Base-by-base conservation (phyloP, 2,113 vertebrate species). In the Anas platyrhynchos region DNA sequence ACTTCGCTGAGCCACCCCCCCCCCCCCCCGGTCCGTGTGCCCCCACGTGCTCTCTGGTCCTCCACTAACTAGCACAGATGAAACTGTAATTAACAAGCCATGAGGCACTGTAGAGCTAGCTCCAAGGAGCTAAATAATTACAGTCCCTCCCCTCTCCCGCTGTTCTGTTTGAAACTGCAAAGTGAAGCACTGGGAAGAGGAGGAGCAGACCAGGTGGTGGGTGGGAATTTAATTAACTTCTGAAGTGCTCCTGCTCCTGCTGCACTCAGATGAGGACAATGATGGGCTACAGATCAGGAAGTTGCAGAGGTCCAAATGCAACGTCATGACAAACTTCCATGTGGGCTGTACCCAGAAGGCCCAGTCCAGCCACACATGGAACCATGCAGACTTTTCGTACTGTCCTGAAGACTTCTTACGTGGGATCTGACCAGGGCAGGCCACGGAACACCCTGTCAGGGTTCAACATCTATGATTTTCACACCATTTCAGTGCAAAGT, bases 111-210 rank as follows among this genome's bases (percentile, higher is more conserved):
- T 90, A 48, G 88, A 93, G 43, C 68, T 44, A 83, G 52, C 93
- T 95, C 96, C 73, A 61, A 86, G 95, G 94, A 96, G 85, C 91
- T 93, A 36, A 90, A 88, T 95, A 95, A 97, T 97, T 96, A 96
- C 58, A n/a, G 59, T 93, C 85, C 94, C 87, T 94, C 72, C 88
- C 61, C 56, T 58, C 88, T 93, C 92, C 90, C 29, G 1, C 85
- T 90, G 91, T 90, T 96, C 2, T 0, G 68, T 90, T 71, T 91
- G 88, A 91, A 91, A 91, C 43, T 0, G 94, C 68, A 61, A 85
- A 95, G 91, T 71, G 83, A 56, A 95, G 93, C 91, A 3, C 6
- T 71, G 94, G 93, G 96, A 94, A 50, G 95, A 94, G 87, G 63
- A 95, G 87, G 88, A 96, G 95, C 10, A 8, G 94, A 83, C 66